These are phyloP conservation scores for Nyctibius bracteatus DNA, from an alignment of 2,113 vertebrate species.

Conservation along the genomic window DNA sequence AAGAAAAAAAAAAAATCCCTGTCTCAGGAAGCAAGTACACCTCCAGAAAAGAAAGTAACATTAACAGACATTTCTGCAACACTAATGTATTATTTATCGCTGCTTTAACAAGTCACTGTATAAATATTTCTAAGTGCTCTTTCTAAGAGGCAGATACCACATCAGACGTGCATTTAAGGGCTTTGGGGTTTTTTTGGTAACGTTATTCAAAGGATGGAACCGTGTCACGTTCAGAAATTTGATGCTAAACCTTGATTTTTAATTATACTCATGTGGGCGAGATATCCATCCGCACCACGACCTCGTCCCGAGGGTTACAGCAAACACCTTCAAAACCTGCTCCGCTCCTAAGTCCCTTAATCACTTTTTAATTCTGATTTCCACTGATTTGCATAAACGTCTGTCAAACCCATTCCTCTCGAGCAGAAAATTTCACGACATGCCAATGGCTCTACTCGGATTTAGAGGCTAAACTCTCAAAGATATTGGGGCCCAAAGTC, in stretches of 20 bases:
- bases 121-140: neutral
- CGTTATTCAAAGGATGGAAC: neutral
- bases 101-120: neutral
- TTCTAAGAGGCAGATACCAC: neutral
- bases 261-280: accelerated
- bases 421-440: neutral
- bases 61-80: neutral
- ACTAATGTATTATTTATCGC: slow-evolving; percentile 7
- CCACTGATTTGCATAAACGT: neutral
- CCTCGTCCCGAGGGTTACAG: accelerated
- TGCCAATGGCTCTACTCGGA: accelerated
- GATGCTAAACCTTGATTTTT: neutral
- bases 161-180: accelerated
- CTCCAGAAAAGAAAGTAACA: neutral
- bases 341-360: neutral
- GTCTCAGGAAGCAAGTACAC: neutral
- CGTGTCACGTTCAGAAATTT: neutral
- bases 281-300: accelerated
- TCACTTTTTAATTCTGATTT: neutral
- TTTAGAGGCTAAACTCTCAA: neutral
- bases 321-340: neutral
- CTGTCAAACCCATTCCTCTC: neutral
- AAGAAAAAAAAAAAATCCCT: neutral
- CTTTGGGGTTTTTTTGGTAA: neutral
- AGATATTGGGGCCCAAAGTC: accelerated